phyloP scores from a whole-genome alignment of 2,797 vertebrate species.

The Podarcis siculus region DNA sequence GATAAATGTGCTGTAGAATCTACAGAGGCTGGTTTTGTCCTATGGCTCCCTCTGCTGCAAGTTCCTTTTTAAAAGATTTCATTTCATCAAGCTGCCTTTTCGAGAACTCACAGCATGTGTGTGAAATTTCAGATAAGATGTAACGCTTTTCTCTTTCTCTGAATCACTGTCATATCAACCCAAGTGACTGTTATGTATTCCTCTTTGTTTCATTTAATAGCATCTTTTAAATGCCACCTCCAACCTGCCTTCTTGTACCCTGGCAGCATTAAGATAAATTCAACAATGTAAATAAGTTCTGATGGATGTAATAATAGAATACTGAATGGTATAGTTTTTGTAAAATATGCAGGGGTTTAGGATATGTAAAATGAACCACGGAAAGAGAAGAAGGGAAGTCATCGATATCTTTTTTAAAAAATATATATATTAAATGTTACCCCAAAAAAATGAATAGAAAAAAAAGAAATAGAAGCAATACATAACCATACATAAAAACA shows the following conservation, averaged over 20 bases:
- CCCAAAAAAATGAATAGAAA: too few species aligned
- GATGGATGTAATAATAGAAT: too few species aligned
- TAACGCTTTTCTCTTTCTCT: neutral
- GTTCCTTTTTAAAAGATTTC: conserved; percentile 36
- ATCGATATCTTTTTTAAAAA: too few species aligned
- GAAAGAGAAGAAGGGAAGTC: too few species aligned
- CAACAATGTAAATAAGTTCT: too few species aligned
- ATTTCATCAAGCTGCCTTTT: conserved; percentile 27
- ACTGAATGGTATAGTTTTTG: too few species aligned
- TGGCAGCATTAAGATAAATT: too few species aligned
- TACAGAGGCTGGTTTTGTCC: conserved; percentile 52
- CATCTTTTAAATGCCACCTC: neutral
- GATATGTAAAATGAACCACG: too few species aligned
- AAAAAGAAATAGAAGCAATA: too few species aligned
- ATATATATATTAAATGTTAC: too few species aligned
- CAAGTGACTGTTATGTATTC: neutral
- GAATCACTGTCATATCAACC: neutral
- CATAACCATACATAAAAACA: too few species aligned
- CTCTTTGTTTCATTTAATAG: neutral
- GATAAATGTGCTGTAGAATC: conserved; percentile 40
- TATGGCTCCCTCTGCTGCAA: conserved; percentile 76
- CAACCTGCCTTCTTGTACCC: neutral
- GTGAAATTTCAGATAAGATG: neutral
- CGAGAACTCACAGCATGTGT: neutral
- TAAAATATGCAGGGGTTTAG: too few species aligned